Conservation (phyloP, 1,140 invertebrate species). For the Acromyrmex echinatior region DNA sequence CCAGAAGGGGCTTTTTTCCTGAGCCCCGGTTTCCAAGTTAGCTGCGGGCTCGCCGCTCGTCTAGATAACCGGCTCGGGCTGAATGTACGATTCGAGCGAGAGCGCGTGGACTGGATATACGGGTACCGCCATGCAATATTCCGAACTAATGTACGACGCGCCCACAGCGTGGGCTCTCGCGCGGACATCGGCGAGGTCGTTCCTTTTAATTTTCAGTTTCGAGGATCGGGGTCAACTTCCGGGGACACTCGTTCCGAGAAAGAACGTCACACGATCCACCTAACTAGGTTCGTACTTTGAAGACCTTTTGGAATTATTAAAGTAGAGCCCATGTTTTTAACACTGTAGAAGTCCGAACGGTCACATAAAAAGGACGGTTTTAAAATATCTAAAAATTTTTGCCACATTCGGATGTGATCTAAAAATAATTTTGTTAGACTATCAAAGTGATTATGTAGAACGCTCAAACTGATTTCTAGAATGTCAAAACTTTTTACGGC, state of each 20-base stretch:
- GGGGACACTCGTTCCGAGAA: neutral
- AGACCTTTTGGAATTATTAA: neutral
- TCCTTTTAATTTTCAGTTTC: slow-evolving; percentile 60
- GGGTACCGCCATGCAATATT: slow-evolving; percentile 83
- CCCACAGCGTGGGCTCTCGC: slow-evolving; percentile 68
- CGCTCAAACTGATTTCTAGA: too few relatives aligned
- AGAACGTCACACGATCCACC: neutral
- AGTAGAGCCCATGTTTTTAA: neutral
- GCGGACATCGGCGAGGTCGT: slow-evolving; percentile 54
- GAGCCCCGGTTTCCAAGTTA: slow-evolving; percentile 75
- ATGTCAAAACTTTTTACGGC: too few relatives aligned
- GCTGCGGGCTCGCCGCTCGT: slow-evolving; percentile 81
- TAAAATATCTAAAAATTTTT: too few relatives aligned
- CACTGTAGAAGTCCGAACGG: too few relatives aligned
- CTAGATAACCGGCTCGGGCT: slow-evolving; percentile 82
- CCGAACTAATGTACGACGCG: slow-evolving; percentile 78
- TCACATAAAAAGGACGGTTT: too few relatives aligned
- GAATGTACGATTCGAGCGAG: slow-evolving; percentile 81
- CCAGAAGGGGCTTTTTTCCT: slow-evolving; percentile 71
- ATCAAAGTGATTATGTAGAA: too few relatives aligned
- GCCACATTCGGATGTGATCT: too few relatives aligned
- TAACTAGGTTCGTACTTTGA: neutral
- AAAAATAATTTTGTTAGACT: too few relatives aligned
- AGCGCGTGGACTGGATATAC: slow-evolving; percentile 78
- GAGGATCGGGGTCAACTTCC: slow-evolving; percentile 48